These are phyloP conservation scores for Venusia cambrica DNA, from an alignment of 2,888 invertebrate species.

Conservation along the genomic window DNA sequence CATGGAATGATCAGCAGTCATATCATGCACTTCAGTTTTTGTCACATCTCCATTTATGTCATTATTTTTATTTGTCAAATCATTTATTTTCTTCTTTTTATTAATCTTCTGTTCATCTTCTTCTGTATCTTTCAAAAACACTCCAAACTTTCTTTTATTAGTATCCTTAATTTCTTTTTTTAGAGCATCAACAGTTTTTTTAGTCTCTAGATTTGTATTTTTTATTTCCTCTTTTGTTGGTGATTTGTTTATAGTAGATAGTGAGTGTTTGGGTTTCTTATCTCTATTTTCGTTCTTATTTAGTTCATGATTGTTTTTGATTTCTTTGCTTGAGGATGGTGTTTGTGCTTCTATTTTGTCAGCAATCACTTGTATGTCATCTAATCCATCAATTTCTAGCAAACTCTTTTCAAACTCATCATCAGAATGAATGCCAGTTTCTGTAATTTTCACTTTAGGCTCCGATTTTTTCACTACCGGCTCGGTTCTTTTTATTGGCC, in stretches of 20 bases:
- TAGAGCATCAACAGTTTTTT: conserved; percentile 22
- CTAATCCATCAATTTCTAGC: conserved; percentile 82
- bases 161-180: conserved; percentile 39
- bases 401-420: conserved; percentile 87
- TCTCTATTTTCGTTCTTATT: conserved; percentile 3
- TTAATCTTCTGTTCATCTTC: too few relatives aligned
- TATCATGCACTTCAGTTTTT: conserved; percentile 16
- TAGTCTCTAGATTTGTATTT: conserved; percentile 10
- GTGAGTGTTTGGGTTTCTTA: conserved; percentile 13
- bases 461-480: conserved; percentile 56
- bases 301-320: background rate
- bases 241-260: conserved; percentile 12
- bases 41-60: conserved; percentile 12
- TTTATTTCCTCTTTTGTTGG: conserved; percentile 5
- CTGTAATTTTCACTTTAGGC: conserved; percentile 53
- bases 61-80: conserved; percentile 11
- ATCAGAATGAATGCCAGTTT: conserved; percentile 83
- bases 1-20: conserved; percentile 26
- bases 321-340: conserved; percentile 11
- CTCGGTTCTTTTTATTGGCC: conserved; percentile 81
- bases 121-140: conserved; percentile 43
- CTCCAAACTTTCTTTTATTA: conserved; percentile 48
- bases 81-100: conserved; percentile 33
- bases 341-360: conserved; percentile 8
- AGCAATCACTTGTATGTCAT: conserved; percentile 37